Evolutionary conservation across 2,113 vertebrate genomes (phyloP), one percentile per base, ranked within the genome.

Genomic region (Chionomys nivalis): DNA sequence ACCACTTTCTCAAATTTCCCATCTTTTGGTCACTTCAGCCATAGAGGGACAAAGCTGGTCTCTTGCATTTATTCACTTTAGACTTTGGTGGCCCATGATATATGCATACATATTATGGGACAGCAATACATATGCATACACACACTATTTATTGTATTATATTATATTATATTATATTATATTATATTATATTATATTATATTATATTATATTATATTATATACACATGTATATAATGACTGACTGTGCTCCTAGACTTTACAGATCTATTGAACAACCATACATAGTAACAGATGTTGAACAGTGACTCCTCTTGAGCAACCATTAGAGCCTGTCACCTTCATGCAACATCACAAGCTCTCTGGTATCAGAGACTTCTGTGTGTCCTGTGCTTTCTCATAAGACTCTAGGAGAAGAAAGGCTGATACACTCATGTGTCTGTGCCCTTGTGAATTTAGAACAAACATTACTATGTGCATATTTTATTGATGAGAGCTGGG

Each of bases 401-500:
- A 42, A 70, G 85, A 36, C 55, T 82, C 70, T 39, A 52, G 44
- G 19, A 49, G 44, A 16, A 49, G 52, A 28, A 72, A 89, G 12
- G 42, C n/a, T 75, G 14, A 61, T 17, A 79, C 44, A 47, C 5
- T 28, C 49, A 9, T 2, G 17, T 6, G 4, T 39, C 28, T 87
- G 49, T 8, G 21, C 78, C 63, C 24, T 13, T 66, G 49, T 52
- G 90, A 86, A 94, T 82, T 92, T 79, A 85, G 47, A 87, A 81
- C 33, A 66, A 79, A 55, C 11, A 10, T 65, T 78, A 9, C 65
- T 85, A 28, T 5, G 49, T 78, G 47, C 44, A 52, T 93, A n/a
- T 58, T 89, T 91, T 89, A 73, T 81, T 87, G 7, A 78, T 91
- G 66, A 93, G 73, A 89, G 28, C 24, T 65, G 42, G 79, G 79